Percentiles rank a stretch among this genome's conserved stretches.
Evolutionary conservation across 2,888 invertebrate genomes (phyloP).

Genomic region (Heliconius erato): DNA sequence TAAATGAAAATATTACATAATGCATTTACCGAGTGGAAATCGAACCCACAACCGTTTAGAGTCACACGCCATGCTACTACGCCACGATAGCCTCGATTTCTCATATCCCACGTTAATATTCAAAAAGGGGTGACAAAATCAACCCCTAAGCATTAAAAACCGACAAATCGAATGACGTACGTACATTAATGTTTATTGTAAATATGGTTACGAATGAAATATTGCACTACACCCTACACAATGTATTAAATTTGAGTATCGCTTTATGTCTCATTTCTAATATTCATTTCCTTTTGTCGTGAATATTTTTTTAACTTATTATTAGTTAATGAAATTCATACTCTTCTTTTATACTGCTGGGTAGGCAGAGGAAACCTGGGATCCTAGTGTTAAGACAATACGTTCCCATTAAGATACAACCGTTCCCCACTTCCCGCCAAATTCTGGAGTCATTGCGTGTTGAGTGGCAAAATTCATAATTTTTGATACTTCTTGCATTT

Average conservation of each 20-base stretch:
- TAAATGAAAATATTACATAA: background rate
- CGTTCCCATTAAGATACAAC: no score
- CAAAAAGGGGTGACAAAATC: constrained; percentile 44
- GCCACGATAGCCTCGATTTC: background rate
- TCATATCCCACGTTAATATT: constrained; percentile 47
- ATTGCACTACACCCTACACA: constrained; percentile 44
- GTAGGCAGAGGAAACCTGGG: no score
- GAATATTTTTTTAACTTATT: background rate
- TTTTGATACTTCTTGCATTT: no score
- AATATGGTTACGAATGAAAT: constrained; percentile 62
- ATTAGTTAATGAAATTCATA: background rate
- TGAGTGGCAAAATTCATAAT: no score
- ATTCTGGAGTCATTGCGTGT: no score
- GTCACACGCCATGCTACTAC: background rate
- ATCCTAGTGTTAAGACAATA: no score
- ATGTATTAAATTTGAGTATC: constrained; percentile 14
- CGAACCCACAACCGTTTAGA: background rate
- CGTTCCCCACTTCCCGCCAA: no score
- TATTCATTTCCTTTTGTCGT: constrained; percentile 9
- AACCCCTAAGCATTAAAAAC: constrained; percentile 58
- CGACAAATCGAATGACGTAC: constrained; percentile 60
- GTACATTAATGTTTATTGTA: constrained; percentile 61
- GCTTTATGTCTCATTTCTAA: constrained; percentile 9
- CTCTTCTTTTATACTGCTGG: no score
- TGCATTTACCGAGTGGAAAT: background rate